phyloP scores from a whole-genome alignment of 2,888 invertebrate species.

The Sminthurides aquaticus region DNA sequence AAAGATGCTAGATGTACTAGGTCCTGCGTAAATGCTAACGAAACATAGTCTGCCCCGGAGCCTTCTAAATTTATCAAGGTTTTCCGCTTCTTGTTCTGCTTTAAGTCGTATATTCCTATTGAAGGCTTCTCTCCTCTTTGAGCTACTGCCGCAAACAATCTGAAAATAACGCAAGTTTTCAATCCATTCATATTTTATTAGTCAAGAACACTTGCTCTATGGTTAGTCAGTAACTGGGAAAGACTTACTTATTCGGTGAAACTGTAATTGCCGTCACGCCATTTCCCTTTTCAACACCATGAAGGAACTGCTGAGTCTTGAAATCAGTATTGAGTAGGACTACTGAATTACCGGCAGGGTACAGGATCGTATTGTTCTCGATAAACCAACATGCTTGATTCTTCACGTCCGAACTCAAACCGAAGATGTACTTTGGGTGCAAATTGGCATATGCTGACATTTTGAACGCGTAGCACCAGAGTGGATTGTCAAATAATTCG shows the following conservation, averaged over 20 bases:
- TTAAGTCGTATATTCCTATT: slow-evolving; percentile 49
- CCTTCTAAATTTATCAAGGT: slow-evolving; percentile 47
- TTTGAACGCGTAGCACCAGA: too few relatives aligned
- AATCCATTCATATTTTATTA: not conserved
- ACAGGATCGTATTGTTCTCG: slow-evolving; percentile 37
- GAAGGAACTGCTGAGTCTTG: slow-evolving; percentile 47
- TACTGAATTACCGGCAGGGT: slow-evolving; percentile 48
- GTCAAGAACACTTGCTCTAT: too few relatives aligned
- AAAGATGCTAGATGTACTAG: slow-evolving; percentile 62
- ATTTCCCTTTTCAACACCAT: slow-evolving; percentile 48
- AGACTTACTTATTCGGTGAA: slow-evolving; percentile 30
- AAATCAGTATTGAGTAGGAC: slow-evolving; percentile 50
- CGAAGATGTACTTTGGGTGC: slow-evolving; percentile 40
- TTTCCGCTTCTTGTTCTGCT: slow-evolving; percentile 48
- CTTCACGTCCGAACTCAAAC: slow-evolving; percentile 29
- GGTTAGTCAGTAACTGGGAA: not conserved
- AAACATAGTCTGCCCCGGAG: slow-evolving; percentile 58
- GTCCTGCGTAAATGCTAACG: slow-evolving; percentile 56
- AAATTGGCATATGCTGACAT: slow-evolving; percentile 35
- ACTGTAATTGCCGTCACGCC: slow-evolving; percentile 35
- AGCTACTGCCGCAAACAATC: slow-evolving; percentile 46
- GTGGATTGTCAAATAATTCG: too few relatives aligned
- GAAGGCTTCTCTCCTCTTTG: slow-evolving; percentile 48
- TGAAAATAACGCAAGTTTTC: slow-evolving; percentile 9
- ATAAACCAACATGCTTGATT: slow-evolving; percentile 34